Evolutionary conservation across 2,797 vertebrate species (phyloP).

Genomic region (Enteromius paludinosus): DNA sequence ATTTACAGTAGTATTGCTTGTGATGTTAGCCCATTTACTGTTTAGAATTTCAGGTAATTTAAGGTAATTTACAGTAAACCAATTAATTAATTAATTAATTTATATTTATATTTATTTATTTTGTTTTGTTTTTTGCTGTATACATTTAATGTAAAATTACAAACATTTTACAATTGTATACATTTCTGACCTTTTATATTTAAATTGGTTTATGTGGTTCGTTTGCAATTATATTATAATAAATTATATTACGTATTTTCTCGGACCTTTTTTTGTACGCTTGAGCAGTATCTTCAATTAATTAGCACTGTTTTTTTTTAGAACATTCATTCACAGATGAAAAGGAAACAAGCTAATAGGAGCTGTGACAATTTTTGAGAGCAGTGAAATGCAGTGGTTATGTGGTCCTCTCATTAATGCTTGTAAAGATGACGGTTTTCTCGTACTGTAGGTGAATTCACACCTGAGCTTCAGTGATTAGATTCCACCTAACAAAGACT

Average conservation of each 20-base stretch:
- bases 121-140: no score
- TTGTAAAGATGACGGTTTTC: not conserved
- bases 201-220: not conserved
- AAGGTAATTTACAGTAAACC: not conserved
- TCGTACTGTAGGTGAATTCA: not conserved
- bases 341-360: not conserved
- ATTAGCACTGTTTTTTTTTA: not conserved
- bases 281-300: not conserved
- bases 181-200: not conserved
- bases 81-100: not conserved
- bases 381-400: not conserved
- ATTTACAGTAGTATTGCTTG: not conserved
- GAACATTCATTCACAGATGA: not conserved
- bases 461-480: constrained; percentile 6
- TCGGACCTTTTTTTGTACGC: not conserved
- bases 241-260: not conserved
- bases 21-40: not conserved
- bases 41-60: not conserved
- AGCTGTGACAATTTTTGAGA: not conserved
- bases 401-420: not conserved
- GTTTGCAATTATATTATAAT: not conserved
- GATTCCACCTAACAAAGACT: not conserved
- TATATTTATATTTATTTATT: no score
- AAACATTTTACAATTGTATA: not conserved
- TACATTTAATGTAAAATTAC: not conserved